Base-by-base conservation (phyloP, 2,113 vertebrate genomes). In the Platysternon megacephalum region DNA sequence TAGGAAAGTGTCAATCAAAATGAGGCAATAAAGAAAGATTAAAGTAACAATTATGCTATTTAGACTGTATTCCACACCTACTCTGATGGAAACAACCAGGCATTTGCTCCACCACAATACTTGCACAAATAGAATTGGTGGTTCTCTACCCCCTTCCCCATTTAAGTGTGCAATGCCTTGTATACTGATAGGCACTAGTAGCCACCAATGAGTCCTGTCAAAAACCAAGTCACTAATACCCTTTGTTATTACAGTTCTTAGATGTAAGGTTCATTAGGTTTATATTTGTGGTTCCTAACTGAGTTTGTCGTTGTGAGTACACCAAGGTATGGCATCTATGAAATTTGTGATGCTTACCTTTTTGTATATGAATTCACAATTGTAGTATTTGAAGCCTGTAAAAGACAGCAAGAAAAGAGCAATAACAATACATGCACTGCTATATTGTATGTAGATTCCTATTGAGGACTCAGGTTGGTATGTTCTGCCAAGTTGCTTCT, bases 401-500 rank as follows among this genome's bases (percentile, higher is more conserved):
- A 0, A 0, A 92, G 61, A 61, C 90, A 95, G 88, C 49, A 42
- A 87, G 52, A 88, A 89, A 32, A 72, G 9, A 39, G 21, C 82
- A 90, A 95, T 88, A 97, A 79, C 74, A 68, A 49, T 85, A 92
- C 12, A 53, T 44, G 28, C 10, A 86, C 16, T 82, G 65, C 53
- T 87, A 88, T 58, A 95, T 93, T 91, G 21, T 87, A 81, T 84
- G 10, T 12, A 92, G 76, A 76, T n/a, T 91, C 88, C 87, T 85
- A 42, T 88, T 93, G 88, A 84, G 95, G 46, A 79, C 61, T 94
- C 28, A 39, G 19, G 19, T 24, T 12, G 28, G 32, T 82, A 9
- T 48, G 26, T 78, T 85, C 53, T 92, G 35, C 29, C 79, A 95
- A 94, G 39, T 5, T 4, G 32, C 79, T 94, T 46, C 82, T 79